Evolutionary conservation across 1,140 invertebrate species (phyloP).

Genomic region (Apocrypta bakeri): DNA sequence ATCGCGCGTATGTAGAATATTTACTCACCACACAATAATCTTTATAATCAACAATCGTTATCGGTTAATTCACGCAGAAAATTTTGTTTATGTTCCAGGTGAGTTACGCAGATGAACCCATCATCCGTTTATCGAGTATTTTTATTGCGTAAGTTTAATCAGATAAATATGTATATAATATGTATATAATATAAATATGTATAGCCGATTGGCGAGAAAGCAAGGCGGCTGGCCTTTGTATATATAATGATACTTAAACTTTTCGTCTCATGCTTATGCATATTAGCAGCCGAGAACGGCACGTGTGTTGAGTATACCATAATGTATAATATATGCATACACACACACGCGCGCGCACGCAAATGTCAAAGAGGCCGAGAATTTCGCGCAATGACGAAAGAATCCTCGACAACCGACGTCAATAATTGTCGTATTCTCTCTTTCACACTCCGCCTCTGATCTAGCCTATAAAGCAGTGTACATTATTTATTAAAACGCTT

Average conservation of each 20-base stretch:
- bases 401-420: slow-evolving; percentile 5
- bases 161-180: too few relatives aligned
- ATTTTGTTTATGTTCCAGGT: slow-evolving; percentile 7
- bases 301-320: neutral
- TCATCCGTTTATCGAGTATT: neutral
- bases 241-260: too few relatives aligned
- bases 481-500: neutral
- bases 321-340: neutral
- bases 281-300: neutral
- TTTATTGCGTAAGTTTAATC: neutral
- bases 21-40: too few relatives aligned
- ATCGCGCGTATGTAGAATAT: too few relatives aligned
- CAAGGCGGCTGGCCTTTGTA: too few relatives aligned
- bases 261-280: too few relatives aligned
- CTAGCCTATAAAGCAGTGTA: neutral
- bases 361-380: neutral
- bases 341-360: too few relatives aligned
- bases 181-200: too few relatives aligned
- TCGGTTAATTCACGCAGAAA: neutral
- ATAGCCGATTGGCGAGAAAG: too few relatives aligned
- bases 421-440: slow-evolving; percentile 19
- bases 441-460: neutral
- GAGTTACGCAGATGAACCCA: neutral
- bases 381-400: neutral
- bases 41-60: too few relatives aligned